phyloP scores from a whole-genome alignment of 2,797 vertebrate genomes.

The Esox lucius region DNA sequence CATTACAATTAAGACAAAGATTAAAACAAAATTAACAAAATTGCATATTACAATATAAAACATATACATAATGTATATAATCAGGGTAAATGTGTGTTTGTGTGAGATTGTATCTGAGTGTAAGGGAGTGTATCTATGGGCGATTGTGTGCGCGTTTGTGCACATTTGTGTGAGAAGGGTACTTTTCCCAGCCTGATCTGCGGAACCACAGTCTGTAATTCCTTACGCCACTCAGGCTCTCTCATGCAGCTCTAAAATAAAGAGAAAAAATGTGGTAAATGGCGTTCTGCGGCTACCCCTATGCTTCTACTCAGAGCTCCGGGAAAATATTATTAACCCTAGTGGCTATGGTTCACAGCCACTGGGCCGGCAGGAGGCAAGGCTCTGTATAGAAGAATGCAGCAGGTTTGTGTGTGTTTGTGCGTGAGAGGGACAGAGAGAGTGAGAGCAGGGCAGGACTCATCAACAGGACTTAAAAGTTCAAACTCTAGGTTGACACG shows the following conservation, averaged over 20 bases:
- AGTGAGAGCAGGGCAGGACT: constrained; percentile 2
- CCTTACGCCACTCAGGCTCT: constrained; percentile 45
- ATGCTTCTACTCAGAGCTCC: constrained; percentile 42
- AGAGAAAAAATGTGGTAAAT: constrained; percentile 19
- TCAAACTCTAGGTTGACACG: neutral
- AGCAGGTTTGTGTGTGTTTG: neutral
- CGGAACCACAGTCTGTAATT: constrained; percentile 55
- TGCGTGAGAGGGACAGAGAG: constrained; percentile 5
- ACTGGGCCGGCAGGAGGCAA: constrained; percentile 13
- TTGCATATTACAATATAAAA: too few species aligned
- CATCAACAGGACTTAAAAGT: neutral
- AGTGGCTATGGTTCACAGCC: constrained; percentile 47
- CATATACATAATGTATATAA: too few species aligned
- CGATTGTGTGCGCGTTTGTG: neutral
- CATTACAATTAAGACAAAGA: too few species aligned
- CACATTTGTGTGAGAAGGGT: constrained; percentile 3
- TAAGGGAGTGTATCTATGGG: too few species aligned
- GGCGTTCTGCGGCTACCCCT: neutral
- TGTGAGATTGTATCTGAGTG: neutral
- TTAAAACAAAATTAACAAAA: too few species aligned
- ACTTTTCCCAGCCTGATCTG: constrained; percentile 22
- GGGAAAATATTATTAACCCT: constrained; percentile 68
- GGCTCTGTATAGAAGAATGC: neutral
- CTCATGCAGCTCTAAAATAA: constrained; percentile 38
- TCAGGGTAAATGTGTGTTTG: neutral